Base-by-base conservation (phyloP, 92 coral and sea anemone genomes). In the Epizoanthus rinbou region DNA sequence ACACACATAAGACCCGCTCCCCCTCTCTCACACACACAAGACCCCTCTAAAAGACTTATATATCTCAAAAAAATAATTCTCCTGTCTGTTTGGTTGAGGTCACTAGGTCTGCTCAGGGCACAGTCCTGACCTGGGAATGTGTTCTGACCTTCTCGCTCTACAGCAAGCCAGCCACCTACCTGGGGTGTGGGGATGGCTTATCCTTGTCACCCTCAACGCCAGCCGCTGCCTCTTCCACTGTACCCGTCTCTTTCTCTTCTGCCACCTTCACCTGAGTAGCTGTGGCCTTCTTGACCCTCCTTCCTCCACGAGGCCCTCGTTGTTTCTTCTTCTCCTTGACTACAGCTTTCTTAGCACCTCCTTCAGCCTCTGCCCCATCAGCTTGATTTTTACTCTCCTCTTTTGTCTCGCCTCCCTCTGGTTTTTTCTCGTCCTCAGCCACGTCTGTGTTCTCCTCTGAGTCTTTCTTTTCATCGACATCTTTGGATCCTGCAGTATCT, bases 241-340 rank as follows among this genome's bases (percentile, higher is more conserved):
- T 15, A 21, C 11, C 15, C 3, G 43, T 70, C 53, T 79, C 80
- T 45, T 37, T 70, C 53, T 79, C 80, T 45, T 37, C 66, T 56
- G 18, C 66, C 28, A 15, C 78, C 37, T 59, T 82, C 57, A 53
- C 57, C 64, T 59, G 62, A 17, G 69, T 14, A 78, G 69, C 16
- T 3, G 82, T 21, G 0, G 41, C n/a, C 58, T 78, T 78, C 57
- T 78, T 78, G 15, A 60, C 86, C 21, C 85, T 53, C 67, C 85
- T 81, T 11, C 76, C 76, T 21, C 75, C 85, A 1, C 85, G 62
- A 5, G 75, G 74, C n/a, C 85, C 85, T 23, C 75, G 64, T 11
- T 47, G 45, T 53, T 81, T 81, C 41, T 23, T 66, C 64, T 81
- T 81, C 64, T 80, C 84, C 21, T 80, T 80, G 54, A 57, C 78